Evolutionary conservation across 2,888 invertebrate species (phyloP).

Genomic region (Dromius quadrimaculatus): DNA sequence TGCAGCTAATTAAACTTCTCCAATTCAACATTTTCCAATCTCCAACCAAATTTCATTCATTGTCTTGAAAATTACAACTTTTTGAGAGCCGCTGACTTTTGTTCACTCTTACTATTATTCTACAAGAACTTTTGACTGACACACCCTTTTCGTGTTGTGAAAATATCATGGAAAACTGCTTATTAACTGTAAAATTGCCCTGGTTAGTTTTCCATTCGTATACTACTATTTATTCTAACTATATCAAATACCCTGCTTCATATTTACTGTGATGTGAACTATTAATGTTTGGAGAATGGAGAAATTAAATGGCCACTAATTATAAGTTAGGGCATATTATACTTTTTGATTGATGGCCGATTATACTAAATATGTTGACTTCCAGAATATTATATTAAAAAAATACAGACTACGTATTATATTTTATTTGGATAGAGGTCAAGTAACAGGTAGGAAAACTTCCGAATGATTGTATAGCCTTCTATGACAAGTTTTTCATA

Average conservation of each 20-base stretch:
- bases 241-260: neutral
- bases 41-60: too few relatives aligned
- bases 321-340: neutral
- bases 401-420: too few relatives aligned
- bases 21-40: too few relatives aligned
- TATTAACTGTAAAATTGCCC: slow-evolving; percentile 47
- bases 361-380: slow-evolving; percentile 17
- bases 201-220: slow-evolving; percentile 17
- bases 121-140: slow-evolving; percentile 45
- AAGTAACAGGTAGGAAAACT: too few relatives aligned
- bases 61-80: too few relatives aligned
- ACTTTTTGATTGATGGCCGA: slow-evolving; percentile 28
- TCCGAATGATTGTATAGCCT: too few relatives aligned
- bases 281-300: slow-evolving; percentile 10
- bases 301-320: slow-evolving; percentile 28
- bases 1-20: too few relatives aligned
- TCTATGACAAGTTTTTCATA: too few relatives aligned
- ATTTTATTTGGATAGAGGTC: too few relatives aligned
- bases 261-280: slow-evolving; percentile 2
- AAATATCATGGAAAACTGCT: slow-evolving; percentile 49
- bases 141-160: slow-evolving; percentile 50
- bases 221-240: neutral
- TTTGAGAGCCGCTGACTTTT: neutral
- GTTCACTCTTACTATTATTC: neutral
- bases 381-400: too few relatives aligned